A percentile compares a stretch with the other conserved stretches of the same genome.
Evolutionary conservation across 2,113 vertebrate species (phyloP).

Genomic region (Dipodomys ordii): DNA sequence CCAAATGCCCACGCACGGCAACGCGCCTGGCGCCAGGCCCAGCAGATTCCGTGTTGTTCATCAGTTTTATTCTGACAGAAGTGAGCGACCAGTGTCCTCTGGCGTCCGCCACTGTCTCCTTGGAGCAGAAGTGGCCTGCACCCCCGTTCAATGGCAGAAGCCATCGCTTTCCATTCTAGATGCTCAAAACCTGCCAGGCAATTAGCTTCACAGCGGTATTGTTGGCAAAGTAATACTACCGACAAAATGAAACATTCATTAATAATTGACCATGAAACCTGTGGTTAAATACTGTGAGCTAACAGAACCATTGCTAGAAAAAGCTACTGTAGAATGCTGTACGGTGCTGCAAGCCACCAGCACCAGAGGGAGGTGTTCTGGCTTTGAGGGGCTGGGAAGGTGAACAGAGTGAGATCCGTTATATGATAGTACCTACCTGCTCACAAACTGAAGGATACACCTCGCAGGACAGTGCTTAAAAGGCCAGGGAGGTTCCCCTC

Average conservation of each 20-base stretch:
- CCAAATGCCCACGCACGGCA: too few species aligned
- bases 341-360: neutral
- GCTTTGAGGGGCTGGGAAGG: neutral
- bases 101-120: conserved; percentile 45
- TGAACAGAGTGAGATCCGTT: neutral
- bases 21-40: too few species aligned
- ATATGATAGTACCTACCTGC: neutral
- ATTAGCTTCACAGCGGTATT: conserved; percentile 86
- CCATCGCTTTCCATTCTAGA: conserved; percentile 79
- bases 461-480: conserved; percentile 43
- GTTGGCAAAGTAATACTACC: conserved; percentile 76
- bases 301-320: conserved; percentile 66
- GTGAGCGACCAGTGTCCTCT: too few species aligned
- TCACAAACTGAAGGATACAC: neutral
- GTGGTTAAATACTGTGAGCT: conserved; percentile 78
- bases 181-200: conserved; percentile 80
- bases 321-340: neutral
- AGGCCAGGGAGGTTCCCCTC: conserved; percentile 16
- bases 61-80: too few species aligned
- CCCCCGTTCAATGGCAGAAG: conserved; percentile 74
- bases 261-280: conserved; percentile 82
- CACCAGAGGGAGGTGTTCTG: neutral
- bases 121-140: conserved; percentile 76
- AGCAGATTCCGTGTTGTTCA: too few species aligned
- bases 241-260: conserved; percentile 82